Evolutionary conservation across 2,113 vertebrate species (phyloP).

Genomic region (Antigone vipio): DNA sequence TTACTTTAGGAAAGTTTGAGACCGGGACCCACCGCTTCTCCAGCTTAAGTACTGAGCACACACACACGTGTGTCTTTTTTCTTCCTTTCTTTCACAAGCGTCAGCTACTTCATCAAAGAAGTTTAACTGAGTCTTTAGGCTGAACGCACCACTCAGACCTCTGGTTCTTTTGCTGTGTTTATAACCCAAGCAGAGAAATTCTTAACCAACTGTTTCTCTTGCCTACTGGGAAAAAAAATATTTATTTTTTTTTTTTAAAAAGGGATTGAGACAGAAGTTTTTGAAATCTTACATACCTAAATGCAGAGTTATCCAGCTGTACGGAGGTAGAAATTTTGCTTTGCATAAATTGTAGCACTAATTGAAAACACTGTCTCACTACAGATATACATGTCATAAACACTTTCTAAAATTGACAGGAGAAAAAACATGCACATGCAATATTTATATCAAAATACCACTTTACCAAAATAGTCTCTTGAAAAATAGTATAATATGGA

Average conservation of each 20-base stretch:
- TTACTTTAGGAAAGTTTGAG: rapidly evolving
- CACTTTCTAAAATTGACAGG: neutral
- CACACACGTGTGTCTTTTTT: rapidly evolving
- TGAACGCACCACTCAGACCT: neutral
- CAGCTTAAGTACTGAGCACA: neutral
- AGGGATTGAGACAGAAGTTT: neutral
- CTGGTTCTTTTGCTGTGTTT: neutral
- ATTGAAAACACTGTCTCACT: neutral
- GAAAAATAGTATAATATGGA: neutral
- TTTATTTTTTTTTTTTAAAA: neutral
- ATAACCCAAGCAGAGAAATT: neutral
- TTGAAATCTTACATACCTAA: neutral
- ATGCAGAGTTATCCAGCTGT: neutral
- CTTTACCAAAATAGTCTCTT: neutral
- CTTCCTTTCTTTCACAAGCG: neutral
- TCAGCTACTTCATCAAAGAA: neutral
- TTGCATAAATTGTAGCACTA: neutral
- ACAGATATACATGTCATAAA: neutral
- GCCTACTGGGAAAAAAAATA: too few relatives aligned
- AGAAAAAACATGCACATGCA: neutral
- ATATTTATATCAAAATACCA: neutral
- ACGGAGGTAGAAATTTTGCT: neutral
- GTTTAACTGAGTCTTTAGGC: neutral
- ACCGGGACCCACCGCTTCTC: neutral
- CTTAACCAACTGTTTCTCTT: neutral